Conservation (phyloP, 2,888 invertebrate genomes). For the Caenorhabditis japonica region DNA sequence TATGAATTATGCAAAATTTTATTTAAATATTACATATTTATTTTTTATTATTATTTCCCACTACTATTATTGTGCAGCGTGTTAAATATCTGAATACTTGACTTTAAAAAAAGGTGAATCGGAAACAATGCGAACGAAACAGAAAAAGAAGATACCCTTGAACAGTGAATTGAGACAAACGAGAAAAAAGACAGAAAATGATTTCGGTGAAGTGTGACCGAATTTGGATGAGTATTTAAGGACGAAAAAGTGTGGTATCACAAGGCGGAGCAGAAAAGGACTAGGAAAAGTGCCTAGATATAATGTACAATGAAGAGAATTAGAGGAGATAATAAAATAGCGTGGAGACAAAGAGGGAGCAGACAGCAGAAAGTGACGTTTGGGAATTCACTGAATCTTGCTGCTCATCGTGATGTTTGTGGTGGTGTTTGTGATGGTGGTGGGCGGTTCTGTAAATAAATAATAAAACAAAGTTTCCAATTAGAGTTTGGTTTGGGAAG, state of each 20-base stretch:
- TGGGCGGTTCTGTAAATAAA: conserved; percentile 27
- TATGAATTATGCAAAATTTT: not conserved
- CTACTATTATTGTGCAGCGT: too few species aligned
- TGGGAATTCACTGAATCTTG: conserved; percentile 29
- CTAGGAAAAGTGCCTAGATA: conserved; percentile 17
- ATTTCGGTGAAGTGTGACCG: not conserved
- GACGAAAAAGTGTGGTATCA: conserved; percentile 19
- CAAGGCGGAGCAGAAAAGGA: conserved; percentile 31
- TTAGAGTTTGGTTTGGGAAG: too few species aligned
- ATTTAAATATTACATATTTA: too few species aligned
- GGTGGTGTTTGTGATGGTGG: conserved; percentile 38
- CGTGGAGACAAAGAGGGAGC: conserved; percentile 13
- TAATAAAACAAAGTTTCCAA: too few species aligned
- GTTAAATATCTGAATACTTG: conserved; percentile 17
- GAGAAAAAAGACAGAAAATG: conserved; percentile 6
- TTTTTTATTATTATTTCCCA: too few species aligned
- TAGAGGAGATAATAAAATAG: conserved; percentile 18
- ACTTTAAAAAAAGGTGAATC: too few species aligned
- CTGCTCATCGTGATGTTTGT: conserved; percentile 36
- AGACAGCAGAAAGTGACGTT: conserved; percentile 7
- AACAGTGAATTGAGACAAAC: conserved; percentile 46
- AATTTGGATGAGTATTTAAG: not conserved
- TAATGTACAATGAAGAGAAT: conserved; percentile 1
- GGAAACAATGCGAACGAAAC: conserved; percentile 30
- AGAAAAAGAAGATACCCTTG: conserved; percentile 36